These are phyloP conservation scores for Rostratula benghalensis DNA, from an alignment of 2,113 vertebrate genomes.

Conservation along the genomic window DNA sequence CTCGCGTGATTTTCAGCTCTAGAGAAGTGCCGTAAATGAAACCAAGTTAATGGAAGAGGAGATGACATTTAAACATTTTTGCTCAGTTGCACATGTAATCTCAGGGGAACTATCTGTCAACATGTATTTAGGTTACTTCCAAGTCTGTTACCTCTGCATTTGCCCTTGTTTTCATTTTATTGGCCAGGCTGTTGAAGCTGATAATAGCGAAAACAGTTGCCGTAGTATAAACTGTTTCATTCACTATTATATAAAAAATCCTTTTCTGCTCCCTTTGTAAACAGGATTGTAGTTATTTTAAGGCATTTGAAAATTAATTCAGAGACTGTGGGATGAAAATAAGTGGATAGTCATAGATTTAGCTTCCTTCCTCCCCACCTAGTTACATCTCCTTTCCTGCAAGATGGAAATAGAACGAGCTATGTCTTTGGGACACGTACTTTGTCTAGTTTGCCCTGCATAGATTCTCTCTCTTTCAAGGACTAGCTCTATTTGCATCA, in stretches of 20 bases:
- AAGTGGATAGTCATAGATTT: not conserved
- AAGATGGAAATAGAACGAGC: not conserved
- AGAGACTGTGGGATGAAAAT: not conserved
- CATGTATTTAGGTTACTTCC: not conserved
- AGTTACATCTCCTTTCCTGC: not conserved
- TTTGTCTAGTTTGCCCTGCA: not conserved
- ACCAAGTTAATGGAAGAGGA: not conserved
- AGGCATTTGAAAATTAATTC: not conserved
- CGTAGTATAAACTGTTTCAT: not conserved
- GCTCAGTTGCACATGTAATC: not conserved
- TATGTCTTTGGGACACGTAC: not conserved
- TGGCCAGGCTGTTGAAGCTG: not conserved
- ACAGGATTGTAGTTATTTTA: not conserved
- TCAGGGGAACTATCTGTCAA: not conserved
- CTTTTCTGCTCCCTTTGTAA: not conserved
- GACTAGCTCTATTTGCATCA: not conserved
- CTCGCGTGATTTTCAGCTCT: not conserved
- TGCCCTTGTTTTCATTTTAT: not conserved
- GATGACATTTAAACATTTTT: not conserved
- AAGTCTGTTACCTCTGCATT: not conserved
- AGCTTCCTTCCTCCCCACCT: not conserved
- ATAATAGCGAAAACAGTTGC: not conserved
- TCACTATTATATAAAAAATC: not conserved
- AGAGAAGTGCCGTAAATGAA: not conserved
- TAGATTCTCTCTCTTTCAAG: not conserved